Evolutionary conservation across 1,140 invertebrate genomes (phyloP).

Genomic region (Aricia agestis): DNA sequence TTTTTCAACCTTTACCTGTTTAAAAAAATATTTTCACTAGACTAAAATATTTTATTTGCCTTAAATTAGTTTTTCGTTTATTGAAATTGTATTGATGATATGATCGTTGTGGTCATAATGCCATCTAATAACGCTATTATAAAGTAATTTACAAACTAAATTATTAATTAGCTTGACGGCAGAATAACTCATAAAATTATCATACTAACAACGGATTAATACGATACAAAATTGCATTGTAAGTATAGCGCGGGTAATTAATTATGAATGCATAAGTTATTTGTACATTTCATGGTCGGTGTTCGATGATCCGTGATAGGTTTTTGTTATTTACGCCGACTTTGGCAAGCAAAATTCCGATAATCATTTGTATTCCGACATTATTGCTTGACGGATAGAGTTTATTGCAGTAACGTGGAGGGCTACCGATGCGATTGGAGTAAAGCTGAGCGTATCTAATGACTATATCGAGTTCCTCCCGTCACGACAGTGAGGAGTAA

Average conservation of each 20-base stretch:
- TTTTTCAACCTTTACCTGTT: no score
- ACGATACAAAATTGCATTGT: background rate
- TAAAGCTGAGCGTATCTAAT: background rate
- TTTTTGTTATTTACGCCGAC: no score
- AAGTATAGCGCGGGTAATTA: background rate
- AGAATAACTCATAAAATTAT: background rate
- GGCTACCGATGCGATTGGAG: background rate
- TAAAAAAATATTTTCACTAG: no score
- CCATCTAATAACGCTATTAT: background rate
- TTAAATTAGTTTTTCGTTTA: no score
- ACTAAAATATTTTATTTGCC: no score
- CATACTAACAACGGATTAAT: conserved; percentile 1
- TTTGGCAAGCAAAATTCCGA: background rate
- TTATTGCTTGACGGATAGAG: background rate
- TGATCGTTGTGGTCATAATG: background rate
- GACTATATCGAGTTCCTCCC: background rate
- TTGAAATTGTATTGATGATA: no score
- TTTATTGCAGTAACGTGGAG: no score
- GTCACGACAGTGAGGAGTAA: conserved; percentile 42
- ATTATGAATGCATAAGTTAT: background rate
- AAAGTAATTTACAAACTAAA: background rate
- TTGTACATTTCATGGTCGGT: background rate
- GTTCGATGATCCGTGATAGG: no score
- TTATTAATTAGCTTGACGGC: background rate
- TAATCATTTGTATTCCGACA: background rate